A percentile compares a stretch with the other conserved stretches of the same genome.
phyloP scores from a whole-genome alignment of 1,140 invertebrate species.

The Drosophila ogumai region DNA sequence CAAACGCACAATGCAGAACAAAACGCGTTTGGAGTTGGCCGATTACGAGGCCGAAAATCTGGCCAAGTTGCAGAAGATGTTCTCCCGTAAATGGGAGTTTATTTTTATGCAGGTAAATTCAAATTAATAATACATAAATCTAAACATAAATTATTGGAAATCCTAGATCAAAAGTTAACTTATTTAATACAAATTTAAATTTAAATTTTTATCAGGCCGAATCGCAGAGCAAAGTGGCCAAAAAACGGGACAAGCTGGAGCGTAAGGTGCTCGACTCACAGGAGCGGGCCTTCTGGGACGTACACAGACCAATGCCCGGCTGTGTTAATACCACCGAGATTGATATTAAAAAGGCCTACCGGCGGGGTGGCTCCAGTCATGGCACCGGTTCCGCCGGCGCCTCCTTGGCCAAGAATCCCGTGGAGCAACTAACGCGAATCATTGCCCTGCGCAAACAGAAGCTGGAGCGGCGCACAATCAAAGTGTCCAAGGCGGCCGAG shows the following conservation, averaged over 20 bases:
- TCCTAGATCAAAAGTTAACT: too few relatives aligned
- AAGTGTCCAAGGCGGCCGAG: slow-evolving; percentile 98
- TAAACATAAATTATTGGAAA: neutral
- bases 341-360: slow-evolving; percentile 98
- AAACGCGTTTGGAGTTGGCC: slow-evolving; percentile 97
- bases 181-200: neutral
- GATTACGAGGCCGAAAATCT: slow-evolving; percentile 99
- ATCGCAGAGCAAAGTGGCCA: slow-evolving; percentile 96
- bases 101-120: slow-evolving; percentile 96
- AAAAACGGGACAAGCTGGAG: slow-evolving; percentile 99
- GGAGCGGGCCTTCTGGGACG: slow-evolving; percentile 99
- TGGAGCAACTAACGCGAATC: slow-evolving; percentile 82
- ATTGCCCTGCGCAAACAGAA: slow-evolving; percentile 82
- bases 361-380: slow-evolving; percentile 85
- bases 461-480: slow-evolving; percentile 90
- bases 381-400: slow-evolving; percentile 82
- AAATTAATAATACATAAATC: too few relatives aligned
- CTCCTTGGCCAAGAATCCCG: slow-evolving; percentile 82
- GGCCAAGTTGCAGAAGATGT: slow-evolving; percentile 99
- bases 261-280: slow-evolving; percentile 99
- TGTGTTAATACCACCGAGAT: slow-evolving; percentile 99
- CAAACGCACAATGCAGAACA: slow-evolving; percentile 99
- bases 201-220: slow-evolving; percentile 74
- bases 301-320: slow-evolving; percentile 99
- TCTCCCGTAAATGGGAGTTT: slow-evolving; percentile 99